Percentiles rank a stretch among this genome's conserved stretches.
phyloP scores from a whole-genome alignment of 2,797 vertebrate species.

The Tauraco hartlaubi region DNA sequence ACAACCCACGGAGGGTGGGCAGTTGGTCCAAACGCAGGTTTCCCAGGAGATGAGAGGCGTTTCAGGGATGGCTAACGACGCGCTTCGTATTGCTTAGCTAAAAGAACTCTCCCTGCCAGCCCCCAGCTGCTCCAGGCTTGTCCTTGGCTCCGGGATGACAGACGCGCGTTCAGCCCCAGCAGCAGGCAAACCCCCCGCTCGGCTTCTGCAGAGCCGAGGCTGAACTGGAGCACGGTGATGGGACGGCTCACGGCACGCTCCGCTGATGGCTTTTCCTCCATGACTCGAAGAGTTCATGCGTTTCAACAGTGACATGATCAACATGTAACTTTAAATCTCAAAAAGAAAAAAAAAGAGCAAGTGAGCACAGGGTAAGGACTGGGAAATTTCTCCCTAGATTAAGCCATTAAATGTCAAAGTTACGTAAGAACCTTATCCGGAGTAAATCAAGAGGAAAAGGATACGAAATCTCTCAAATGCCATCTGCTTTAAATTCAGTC shows the following conservation, averaged over 20 bases:
- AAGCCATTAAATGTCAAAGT: slow-evolving; percentile 25
- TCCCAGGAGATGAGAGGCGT: background rate
- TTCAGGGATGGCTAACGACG: background rate
- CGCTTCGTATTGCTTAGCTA: background rate
- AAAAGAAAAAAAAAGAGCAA: background rate
- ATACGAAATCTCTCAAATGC: background rate
- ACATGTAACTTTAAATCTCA: background rate
- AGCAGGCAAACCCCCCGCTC: background rate
- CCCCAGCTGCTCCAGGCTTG: background rate
- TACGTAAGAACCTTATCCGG: background rate
- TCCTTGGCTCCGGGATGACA: background rate
- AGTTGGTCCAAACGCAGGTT: background rate
- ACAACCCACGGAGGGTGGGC: background rate
- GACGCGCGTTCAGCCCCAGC: background rate
- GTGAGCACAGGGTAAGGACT: background rate
- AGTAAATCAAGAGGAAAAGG: background rate
- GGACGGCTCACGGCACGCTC: background rate
- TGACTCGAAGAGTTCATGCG: background rate
- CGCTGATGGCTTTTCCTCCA: background rate
- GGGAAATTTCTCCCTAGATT: background rate
- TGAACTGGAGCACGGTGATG: background rate
- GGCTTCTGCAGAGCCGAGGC: background rate
- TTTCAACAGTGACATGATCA: background rate
- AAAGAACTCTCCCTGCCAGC: background rate
- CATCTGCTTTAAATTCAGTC: background rate